Conservation (phyloP, 2,113 vertebrate genomes). For the Xerus inauris region DNA sequence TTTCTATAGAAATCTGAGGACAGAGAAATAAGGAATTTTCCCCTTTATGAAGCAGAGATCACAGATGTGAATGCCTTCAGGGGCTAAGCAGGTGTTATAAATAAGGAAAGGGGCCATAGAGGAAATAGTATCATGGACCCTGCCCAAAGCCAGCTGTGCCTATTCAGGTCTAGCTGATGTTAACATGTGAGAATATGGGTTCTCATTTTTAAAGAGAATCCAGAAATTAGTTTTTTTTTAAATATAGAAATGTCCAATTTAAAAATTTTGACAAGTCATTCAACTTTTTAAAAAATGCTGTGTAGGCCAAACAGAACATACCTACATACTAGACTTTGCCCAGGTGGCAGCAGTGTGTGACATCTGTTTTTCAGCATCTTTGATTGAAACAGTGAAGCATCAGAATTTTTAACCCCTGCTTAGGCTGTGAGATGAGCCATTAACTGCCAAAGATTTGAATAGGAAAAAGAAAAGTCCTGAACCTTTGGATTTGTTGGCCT, state of each 20-base stretch:
- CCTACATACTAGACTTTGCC: not conserved
- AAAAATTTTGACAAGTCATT: not conserved
- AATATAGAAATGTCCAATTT: not conserved
- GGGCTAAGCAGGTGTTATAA: not conserved
- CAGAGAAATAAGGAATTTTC: not conserved
- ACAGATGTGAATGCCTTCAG: not conserved
- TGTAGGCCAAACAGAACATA: not conserved
- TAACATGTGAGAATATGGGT: not conserved
- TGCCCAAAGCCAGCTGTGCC: not conserved
- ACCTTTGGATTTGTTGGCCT: not conserved
- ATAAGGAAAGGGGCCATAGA: not conserved
- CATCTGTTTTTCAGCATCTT: not conserved
- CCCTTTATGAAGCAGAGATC: not conserved
- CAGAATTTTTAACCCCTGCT: not conserved
- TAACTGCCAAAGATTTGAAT: not conserved
- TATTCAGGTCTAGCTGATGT: not conserved
- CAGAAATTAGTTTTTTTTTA: not conserved
- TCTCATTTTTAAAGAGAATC: not conserved
- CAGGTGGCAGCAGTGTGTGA: not conserved
- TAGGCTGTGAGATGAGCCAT: conserved; percentile 6
- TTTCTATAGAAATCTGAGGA: not conserved
- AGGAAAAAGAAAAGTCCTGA: not conserved
- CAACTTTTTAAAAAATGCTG: not conserved
- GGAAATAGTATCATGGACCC: not conserved
- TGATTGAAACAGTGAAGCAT: not conserved